A percentile compares a stretch with the other conserved stretches of the same genome.
Conservation (phyloP, 2,797 vertebrate genomes). For the Rhincodon typus region DNA sequence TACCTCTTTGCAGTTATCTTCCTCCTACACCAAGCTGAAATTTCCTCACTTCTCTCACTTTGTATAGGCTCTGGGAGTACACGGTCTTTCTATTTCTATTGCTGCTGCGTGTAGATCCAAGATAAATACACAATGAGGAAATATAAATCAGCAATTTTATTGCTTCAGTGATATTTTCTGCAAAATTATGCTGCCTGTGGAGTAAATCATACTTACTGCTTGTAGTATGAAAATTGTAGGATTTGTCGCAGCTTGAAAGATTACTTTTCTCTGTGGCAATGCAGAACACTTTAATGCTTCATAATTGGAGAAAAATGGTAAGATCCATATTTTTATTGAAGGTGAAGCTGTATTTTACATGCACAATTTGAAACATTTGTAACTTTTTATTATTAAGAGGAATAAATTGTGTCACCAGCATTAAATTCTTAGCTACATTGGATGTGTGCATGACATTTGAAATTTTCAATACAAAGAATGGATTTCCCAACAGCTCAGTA, state of each 20-base stretch:
- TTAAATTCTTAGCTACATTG: background rate
- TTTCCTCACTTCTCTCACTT: background rate
- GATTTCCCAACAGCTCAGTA: background rate
- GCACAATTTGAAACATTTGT: background rate
- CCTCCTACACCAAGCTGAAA: background rate
- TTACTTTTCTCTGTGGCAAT: background rate
- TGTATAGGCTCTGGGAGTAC: background rate
- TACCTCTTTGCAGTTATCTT: background rate
- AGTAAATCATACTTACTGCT: constrained; percentile 21
- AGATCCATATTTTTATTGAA: background rate
- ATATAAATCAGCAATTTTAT: background rate
- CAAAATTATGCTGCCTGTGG: constrained; percentile 3
- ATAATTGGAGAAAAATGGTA: background rate
- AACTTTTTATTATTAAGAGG: background rate
- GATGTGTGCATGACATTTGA: background rate
- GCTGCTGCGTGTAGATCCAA: background rate
- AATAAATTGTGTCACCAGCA: background rate
- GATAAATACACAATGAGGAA: background rate
- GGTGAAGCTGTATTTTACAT: background rate
- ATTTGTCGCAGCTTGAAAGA: constrained; percentile 8
- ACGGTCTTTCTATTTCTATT: background rate
- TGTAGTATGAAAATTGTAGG: background rate
- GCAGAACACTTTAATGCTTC: background rate
- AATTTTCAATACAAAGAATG: background rate
- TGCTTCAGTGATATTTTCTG: background rate